Evolutionary conservation across 2,888 invertebrate genomes (phyloP), one percentile per base, ranked within the genome.

Genomic region (Eupelmus urozonus): DNA sequence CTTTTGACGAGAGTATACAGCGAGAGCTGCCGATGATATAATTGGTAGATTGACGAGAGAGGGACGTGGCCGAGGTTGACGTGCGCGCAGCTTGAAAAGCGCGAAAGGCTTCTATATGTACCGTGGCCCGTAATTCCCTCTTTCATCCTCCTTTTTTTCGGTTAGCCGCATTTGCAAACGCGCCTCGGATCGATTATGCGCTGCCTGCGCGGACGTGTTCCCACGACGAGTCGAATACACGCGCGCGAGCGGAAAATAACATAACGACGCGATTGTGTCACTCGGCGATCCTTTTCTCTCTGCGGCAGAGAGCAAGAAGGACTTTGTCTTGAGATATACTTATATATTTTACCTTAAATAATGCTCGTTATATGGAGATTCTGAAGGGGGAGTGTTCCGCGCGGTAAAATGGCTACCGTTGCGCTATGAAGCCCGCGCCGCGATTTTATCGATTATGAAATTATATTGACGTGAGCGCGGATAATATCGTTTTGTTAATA

Each of bases 191-290:
- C 59, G 59, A 49, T 70, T 70, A 59, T 59, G 34, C 34, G 20
- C n/a, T 18, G 18, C 34, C 9, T 34, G 34, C 34, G n/a, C 16
- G 2, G 25, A 1, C 29, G 29, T 59, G 13, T 76, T 76, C 70
- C 57, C 71, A 76, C 76, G 65, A 65, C 69, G 57, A 16, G 29
- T 23, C 1, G 23, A 27, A 34, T 18, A 51, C 45, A 23, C 42
- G n/a, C n/a, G n/a, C n/a, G n/a, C n/a, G n/a, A n/a, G 4, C 27
- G n/a, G 45, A 63, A 63, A 70, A 70, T 70, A 63, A 62, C 57
- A 49, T 57, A 76, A 59, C 25, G 42, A 66, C 20, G 25, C 7
- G 42, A 76, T 76, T 63, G 49, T 76, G 70, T 71, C 71, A 76
- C 16, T 53, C 16, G 7, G 49, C 45, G 49, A 67, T 66, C 42